phyloP scores from a whole-genome alignment of 2,888 invertebrate genomes.

The Lampropteryx suffumata region DNA sequence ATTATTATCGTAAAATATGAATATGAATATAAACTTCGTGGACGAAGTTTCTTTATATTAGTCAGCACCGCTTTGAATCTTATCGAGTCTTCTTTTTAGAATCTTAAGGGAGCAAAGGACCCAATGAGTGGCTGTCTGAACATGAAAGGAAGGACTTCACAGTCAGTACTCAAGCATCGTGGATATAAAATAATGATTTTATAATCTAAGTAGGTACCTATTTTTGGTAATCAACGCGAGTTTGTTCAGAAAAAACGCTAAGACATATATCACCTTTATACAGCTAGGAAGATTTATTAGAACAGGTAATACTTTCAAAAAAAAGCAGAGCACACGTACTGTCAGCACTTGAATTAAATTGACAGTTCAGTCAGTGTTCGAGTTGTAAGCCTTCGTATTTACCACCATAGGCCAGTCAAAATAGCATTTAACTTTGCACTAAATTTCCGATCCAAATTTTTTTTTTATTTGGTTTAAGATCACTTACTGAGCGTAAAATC shows the following conservation, averaged over 20 bases:
- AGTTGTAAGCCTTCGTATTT: conserved; percentile 38
- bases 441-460: no score
- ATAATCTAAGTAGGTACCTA: background rate
- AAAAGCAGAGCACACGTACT: no score
- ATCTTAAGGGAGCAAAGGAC: conserved; percentile 38
- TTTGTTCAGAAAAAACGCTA: no score
- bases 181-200: conserved; percentile 1
- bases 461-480: no score
- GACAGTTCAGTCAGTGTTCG: background rate
- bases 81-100: conserved; percentile 33
- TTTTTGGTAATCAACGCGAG: no score
- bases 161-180: conserved; percentile 2
- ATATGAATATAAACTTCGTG: no score
- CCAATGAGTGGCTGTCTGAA: conserved; percentile 50
- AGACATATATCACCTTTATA: no score
- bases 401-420: conserved; percentile 48
- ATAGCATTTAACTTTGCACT: no score
- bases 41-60: background rate
- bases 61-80: conserved; percentile 21
- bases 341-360: conserved; percentile 1
- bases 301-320: no score
- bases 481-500: no score
- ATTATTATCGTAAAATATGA: no score
- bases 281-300: no score
- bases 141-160: conserved; percentile 44